A percentile compares a stretch with the other conserved stretches of the same genome.
Conservation (phyloP, 2,113 vertebrate genomes). For the Conger conger region DNA sequence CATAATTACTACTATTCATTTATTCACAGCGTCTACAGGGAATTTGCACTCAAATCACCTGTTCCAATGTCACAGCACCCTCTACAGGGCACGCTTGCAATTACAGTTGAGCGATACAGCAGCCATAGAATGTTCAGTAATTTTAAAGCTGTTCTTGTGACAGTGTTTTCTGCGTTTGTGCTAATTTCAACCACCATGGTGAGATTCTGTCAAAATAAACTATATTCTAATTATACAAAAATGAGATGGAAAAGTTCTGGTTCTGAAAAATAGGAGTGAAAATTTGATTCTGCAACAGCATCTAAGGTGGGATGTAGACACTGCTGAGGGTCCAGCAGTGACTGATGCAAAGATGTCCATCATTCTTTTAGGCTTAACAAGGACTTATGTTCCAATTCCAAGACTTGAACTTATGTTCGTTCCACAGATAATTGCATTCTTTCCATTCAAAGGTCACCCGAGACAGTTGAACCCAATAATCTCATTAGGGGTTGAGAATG, state of each 20-base stretch:
- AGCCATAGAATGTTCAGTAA: background rate
- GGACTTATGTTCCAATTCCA: background rate
- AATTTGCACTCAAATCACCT: background rate
- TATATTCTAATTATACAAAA: background rate
- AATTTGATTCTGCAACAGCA: background rate
- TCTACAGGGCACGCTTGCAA: background rate
- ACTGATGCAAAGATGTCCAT: background rate
- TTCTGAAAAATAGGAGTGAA: background rate
- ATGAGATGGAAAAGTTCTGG: background rate
- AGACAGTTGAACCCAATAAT: conserved; percentile 1
- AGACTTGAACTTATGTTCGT: background rate
- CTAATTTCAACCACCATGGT: too few species aligned
- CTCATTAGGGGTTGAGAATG: background rate
- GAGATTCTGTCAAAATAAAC: too few species aligned
- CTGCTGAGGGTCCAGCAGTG: background rate
- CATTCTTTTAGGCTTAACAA: background rate
- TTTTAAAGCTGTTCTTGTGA: background rate
- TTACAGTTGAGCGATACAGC: too few species aligned
- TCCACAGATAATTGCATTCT: background rate
- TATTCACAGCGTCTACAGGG: too few species aligned
- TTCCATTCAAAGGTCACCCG: background rate
- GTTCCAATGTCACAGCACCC: background rate
- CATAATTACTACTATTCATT: too few species aligned
- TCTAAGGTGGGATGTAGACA: background rate
- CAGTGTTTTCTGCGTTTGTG: background rate